These are phyloP conservation scores for Hippasteria phrygiana DNA, from an alignment of 53 echinoderm and acorn worm species.

Conservation along the genomic window DNA sequence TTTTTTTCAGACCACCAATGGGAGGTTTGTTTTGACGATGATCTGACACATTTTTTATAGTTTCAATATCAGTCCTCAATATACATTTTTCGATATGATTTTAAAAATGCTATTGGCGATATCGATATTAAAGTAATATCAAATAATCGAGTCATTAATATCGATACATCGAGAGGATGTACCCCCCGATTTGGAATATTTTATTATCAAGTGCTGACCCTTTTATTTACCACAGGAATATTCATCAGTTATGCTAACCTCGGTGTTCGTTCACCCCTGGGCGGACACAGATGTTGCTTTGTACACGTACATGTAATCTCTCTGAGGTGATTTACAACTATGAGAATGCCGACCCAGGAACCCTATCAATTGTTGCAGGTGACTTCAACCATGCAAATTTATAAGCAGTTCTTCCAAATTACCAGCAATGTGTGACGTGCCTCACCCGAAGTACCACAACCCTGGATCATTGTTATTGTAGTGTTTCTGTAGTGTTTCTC, in stretches of 20 bases:
- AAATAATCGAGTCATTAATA: too few species aligned
- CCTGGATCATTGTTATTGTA: constrained; percentile 30
- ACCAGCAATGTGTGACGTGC: constrained; percentile 49
- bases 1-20: too few species aligned
- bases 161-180: constrained; percentile 44
- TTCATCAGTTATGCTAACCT: constrained; percentile 53
- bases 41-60: too few species aligned
- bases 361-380: constrained; percentile 59
- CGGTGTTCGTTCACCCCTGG: constrained; percentile 55
- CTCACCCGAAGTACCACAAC: constrained; percentile 37
- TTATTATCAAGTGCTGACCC: constrained; percentile 56
- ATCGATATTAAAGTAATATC: too few species aligned
- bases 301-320: constrained; percentile 22
- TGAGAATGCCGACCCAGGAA: constrained; percentile 52
- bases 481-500: constrained; percentile 20
- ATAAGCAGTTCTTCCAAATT: constrained; percentile 41
- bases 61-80: too few species aligned
- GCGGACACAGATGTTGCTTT: constrained; percentile 15
- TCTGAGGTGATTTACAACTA: constrained; percentile 33
- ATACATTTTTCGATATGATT: too few species aligned
- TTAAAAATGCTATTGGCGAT: too few species aligned
- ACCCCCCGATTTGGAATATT: constrained; percentile 42
- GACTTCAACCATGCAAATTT: constrained; percentile 55
- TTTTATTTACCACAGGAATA: constrained; percentile 58
- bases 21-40: too few species aligned